Conservation (phyloP, 1,140 invertebrate genomes). For the Dendrolimus punctatus region DNA sequence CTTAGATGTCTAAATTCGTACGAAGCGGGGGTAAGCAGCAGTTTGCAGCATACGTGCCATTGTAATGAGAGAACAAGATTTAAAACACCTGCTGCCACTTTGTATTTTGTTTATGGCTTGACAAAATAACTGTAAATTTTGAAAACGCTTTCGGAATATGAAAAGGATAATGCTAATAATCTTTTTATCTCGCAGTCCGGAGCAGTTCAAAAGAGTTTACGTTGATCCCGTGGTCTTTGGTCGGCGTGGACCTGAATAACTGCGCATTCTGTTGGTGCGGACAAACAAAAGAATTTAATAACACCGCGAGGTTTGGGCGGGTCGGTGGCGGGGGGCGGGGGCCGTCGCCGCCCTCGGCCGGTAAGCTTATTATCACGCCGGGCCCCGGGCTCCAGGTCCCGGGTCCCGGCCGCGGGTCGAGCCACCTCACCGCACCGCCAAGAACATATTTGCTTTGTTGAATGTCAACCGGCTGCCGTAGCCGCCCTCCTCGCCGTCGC, state of each 20-base stretch:
- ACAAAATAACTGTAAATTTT: slow-evolving; percentile 14
- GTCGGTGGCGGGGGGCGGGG: slow-evolving; percentile 22
- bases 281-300: slow-evolving; percentile 66
- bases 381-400: neutral
- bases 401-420: slow-evolving; percentile 14
- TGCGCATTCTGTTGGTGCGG: slow-evolving; percentile 33
- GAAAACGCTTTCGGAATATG: slow-evolving; percentile 8
- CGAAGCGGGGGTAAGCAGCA: slow-evolving; percentile 20
- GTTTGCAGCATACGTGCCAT: slow-evolving; percentile 12
- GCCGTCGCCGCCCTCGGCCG: slow-evolving; percentile 25
- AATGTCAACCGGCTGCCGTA: slow-evolving; percentile 47
- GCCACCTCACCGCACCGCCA: slow-evolving; percentile 17
- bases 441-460: slow-evolving; percentile 59
- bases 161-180: slow-evolving; percentile 29
- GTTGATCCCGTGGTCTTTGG: slow-evolving; percentile 26
- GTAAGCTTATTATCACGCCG: slow-evolving; percentile 64
- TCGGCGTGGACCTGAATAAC: slow-evolving; percentile 43
- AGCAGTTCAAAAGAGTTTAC: slow-evolving; percentile 34
- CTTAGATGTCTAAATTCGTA: slow-evolving; percentile 47
- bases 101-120: slow-evolving; percentile 16
- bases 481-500: slow-evolving; percentile 17
- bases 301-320: slow-evolving; percentile 33
- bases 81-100: slow-evolving; percentile 37
- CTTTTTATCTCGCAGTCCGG: slow-evolving; percentile 21
- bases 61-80: slow-evolving; percentile 20